Conservation (phyloP, 53 echinoderm and acorn worm genomes). For the Henricia sp. region DNA sequence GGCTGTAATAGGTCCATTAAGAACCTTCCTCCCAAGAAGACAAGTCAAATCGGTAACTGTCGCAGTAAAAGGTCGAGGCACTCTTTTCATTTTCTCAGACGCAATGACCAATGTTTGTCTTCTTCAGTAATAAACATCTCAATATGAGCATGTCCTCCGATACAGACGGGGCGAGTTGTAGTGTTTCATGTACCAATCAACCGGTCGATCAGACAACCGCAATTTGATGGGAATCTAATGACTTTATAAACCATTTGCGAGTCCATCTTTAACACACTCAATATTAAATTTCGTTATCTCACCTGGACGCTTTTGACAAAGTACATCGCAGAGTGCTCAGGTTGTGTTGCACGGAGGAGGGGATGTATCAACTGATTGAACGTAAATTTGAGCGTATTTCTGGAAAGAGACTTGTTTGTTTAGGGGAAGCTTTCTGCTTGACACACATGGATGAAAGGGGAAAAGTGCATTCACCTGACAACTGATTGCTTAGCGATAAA, state of each 20-base stretch:
- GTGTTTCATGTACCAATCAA: background rate
- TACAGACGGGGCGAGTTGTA: background rate
- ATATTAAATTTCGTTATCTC: constrained; percentile 35
- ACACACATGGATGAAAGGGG: background rate
- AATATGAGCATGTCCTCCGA: background rate
- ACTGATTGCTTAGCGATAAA: background rate
- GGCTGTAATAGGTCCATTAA: too few relatives aligned
- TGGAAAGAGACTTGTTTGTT: background rate
- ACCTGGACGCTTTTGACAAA: constrained; percentile 27
- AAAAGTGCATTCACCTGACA: background rate
- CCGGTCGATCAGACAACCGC: constrained; percentile 12
- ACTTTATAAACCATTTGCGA: constrained; percentile 35
- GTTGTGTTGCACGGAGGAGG: background rate
- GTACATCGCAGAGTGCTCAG: constrained; percentile 18
- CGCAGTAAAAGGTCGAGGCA: background rate
- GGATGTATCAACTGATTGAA: too few relatives aligned
- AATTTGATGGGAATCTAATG: constrained; percentile 37
- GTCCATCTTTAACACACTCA: constrained; percentile 30
- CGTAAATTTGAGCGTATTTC: too few relatives aligned
- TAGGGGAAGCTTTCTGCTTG: background rate
- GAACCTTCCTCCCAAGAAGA: too few relatives aligned
- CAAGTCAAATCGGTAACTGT: too few relatives aligned
- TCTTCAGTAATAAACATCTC: constrained; percentile 19
- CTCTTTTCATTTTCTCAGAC: background rate
- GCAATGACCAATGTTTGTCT: constrained; percentile 9